A percentile compares a stretch with the other conserved stretches of the same genome.
These are phyloP conservation scores for Epinotia nisella DNA, from an alignment of 2,888 invertebrate species.

Conservation along the genomic window DNA sequence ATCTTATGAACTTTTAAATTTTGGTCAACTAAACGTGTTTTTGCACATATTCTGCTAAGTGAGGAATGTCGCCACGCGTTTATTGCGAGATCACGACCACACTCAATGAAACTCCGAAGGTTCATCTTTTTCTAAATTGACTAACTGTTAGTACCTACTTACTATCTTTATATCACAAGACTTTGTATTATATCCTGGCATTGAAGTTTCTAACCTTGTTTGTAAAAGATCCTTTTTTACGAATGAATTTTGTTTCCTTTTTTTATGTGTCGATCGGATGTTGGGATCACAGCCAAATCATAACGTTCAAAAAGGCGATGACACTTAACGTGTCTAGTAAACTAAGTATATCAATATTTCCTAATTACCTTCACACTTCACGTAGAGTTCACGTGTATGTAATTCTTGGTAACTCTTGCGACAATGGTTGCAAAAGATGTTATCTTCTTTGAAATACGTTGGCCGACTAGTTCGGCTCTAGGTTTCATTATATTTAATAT, in stretches of 20 bases:
- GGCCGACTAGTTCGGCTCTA: background rate
- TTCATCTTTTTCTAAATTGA: constrained; percentile 40
- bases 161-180: constrained; percentile 34
- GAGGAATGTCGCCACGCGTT: constrained; percentile 40
- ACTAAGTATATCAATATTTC: constrained; percentile 31
- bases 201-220: constrained; percentile 19
- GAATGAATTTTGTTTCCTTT: background rate
- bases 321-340: constrained; percentile 11
- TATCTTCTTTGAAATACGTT: constrained; percentile 32
- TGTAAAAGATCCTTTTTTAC: background rate
- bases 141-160: constrained; percentile 31
- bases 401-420: constrained; percentile 33
- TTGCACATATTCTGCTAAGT: constrained; percentile 34
- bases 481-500: background rate
- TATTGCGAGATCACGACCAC: constrained; percentile 43
- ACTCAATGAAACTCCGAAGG: constrained; percentile 35
- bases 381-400: constrained; percentile 33
- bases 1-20: background rate
- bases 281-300: constrained; percentile 25
- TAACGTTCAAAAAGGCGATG: constrained; percentile 23
- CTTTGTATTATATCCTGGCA: constrained; percentile 29
- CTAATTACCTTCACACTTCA: constrained; percentile 31
- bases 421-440: constrained; percentile 33
- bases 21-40: constrained; percentile 20
- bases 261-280: constrained; percentile 6